These are phyloP conservation scores for Drymodes brunneopygia DNA, from an alignment of 2,113 vertebrate genomes.

Conservation along the genomic window DNA sequence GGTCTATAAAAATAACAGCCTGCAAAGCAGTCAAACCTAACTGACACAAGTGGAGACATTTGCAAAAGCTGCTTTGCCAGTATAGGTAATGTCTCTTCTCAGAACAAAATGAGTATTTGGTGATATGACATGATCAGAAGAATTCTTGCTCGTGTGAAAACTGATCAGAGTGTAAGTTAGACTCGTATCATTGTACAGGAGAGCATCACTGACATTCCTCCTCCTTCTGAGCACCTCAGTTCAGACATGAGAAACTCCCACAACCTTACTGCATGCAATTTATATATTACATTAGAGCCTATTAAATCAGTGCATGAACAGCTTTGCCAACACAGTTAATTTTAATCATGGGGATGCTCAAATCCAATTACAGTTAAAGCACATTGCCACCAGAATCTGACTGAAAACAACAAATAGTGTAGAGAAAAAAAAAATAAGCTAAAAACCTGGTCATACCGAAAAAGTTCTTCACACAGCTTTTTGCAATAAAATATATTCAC, in stretches of 20 bases:
- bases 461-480: background rate
- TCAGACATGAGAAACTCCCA: background rate
- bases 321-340: background rate
- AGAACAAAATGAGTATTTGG: background rate
- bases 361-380: background rate
- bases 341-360: background rate
- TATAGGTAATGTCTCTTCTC: background rate
- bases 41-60: background rate
- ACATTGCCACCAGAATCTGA: background rate
- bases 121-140: background rate
- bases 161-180: background rate
- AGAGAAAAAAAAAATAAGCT: background rate
- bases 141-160: background rate
- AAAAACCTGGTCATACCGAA: background rate
- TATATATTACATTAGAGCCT: background rate
- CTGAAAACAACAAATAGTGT: background rate
- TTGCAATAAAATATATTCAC: background rate
- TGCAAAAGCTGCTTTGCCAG: slow-evolving; percentile 8
- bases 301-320: background rate
- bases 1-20: slow-evolving; percentile 24
- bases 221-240: background rate
- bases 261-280: background rate
- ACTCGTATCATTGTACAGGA: background rate
- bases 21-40: background rate
- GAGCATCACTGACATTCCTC: background rate